Conservation (phyloP, 92 coral and sea anemone species). For the Anthopleura xanthogrammica region DNA sequence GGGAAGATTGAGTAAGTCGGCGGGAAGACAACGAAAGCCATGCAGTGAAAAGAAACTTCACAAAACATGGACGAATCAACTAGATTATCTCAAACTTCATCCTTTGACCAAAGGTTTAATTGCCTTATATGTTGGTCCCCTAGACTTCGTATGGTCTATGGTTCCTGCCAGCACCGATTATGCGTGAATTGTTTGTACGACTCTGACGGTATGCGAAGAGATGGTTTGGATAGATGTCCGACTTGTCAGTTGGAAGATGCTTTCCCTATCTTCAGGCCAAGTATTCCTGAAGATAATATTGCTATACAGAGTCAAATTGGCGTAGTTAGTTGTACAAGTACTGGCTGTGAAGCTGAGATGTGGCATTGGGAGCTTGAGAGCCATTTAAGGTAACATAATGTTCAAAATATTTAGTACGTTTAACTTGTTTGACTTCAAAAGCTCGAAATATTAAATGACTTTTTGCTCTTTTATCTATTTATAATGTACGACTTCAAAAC, state of each 20-base stretch:
- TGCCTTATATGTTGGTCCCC: slow-evolving; percentile 91
- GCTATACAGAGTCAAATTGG: slow-evolving; percentile 77
- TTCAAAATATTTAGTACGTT: neutral
- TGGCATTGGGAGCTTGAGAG: slow-evolving; percentile 86
- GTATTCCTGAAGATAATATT: slow-evolving; percentile 93
- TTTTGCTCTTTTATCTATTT: too few relatives aligned
- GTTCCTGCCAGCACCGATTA: slow-evolving; percentile 93
- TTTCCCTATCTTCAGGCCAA: slow-evolving; percentile 73
- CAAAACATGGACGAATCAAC: slow-evolving; percentile 30
- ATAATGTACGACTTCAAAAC: too few relatives aligned
- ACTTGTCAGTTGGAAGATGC: slow-evolving; percentile 76
- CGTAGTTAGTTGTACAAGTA: slow-evolving; percentile 68
- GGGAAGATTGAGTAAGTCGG: slow-evolving; percentile 14
- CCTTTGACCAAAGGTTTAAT: slow-evolving; percentile 81
- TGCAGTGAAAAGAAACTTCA: neutral
- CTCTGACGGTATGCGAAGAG: slow-evolving; percentile 57
- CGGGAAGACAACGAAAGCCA: slow-evolving; percentile 54
- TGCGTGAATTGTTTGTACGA: slow-evolving; percentile 85
- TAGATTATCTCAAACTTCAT: neutral
- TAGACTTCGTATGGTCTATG: slow-evolving; percentile 87
- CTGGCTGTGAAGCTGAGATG: slow-evolving; percentile 77
- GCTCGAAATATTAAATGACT: neutral
- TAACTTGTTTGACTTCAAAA: neutral
- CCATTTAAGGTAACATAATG: slow-evolving; percentile 69
- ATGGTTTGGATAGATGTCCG: slow-evolving; percentile 88